Percentiles rank a stretch among this genome's conserved stretches.
phyloP scores from a whole-genome alignment of 2,113 vertebrate genomes.

The Phoxinus phoxinus region DNA sequence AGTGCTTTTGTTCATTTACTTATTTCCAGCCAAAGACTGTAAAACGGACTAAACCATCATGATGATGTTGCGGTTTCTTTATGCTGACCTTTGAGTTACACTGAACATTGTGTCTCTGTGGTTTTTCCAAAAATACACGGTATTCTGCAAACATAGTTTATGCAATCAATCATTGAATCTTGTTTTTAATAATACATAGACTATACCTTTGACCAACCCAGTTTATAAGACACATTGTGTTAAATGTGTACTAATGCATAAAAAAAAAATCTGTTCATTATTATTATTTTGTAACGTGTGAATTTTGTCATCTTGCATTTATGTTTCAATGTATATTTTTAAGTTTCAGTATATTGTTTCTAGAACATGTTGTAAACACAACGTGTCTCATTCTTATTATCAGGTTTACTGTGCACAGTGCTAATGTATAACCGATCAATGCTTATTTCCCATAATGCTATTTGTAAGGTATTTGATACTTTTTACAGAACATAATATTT shows the following conservation, averaged over 20 bases:
- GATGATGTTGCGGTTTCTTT: background rate
- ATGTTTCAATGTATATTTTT: background rate
- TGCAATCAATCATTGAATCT: background rate
- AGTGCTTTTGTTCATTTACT: background rate
- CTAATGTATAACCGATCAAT: background rate
- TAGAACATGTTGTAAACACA: background rate
- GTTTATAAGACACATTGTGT: background rate
- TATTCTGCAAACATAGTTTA: background rate
- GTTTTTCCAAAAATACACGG: too few species aligned
- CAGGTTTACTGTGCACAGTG: background rate
- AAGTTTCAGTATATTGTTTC: background rate
- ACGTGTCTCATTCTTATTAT: background rate
- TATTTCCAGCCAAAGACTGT: background rate
- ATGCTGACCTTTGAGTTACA: background rate
- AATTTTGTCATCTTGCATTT: background rate
- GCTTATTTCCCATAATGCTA: background rate
- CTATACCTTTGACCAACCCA: background rate
- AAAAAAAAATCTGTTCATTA: background rate
- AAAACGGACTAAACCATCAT: background rate
- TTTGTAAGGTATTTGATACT: background rate
- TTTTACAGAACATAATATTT: background rate
- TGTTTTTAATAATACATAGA: background rate
- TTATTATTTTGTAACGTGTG: background rate
- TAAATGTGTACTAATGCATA: background rate
- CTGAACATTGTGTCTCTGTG: too few species aligned